phyloP scores from a whole-genome alignment of 2,888 invertebrate species.

The Clistopyga incitator region DNA sequence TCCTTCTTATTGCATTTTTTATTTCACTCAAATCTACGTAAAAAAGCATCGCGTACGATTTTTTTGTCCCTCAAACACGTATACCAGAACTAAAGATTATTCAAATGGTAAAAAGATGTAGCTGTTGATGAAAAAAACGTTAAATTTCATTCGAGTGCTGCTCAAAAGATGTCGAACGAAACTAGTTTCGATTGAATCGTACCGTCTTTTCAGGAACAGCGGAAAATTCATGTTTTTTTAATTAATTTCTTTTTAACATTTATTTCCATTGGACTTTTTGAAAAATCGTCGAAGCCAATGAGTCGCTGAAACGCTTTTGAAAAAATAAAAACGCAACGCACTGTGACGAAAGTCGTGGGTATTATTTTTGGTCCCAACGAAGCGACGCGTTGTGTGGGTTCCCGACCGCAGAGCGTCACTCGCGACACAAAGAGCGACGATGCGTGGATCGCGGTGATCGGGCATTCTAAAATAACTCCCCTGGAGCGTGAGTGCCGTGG shows the following conservation, averaged over 20 bases:
- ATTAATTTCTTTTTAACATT: neutral
- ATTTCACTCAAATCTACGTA: neutral
- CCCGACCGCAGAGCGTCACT: neutral
- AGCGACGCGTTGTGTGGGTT: neutral
- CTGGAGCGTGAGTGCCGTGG: neutral
- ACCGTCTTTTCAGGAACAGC: no score
- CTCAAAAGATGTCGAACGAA: no score
- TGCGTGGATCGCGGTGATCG: neutral
- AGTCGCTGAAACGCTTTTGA: neutral
- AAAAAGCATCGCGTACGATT: no score
- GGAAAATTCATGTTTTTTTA: no score
- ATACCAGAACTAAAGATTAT: no score
- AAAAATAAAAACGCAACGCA: neutral
- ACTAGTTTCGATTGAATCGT: no score
- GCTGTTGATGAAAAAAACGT: no score
- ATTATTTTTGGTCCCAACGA: constrained; percentile 25
- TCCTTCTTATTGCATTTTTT: constrained; percentile 2
- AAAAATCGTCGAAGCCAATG: neutral
- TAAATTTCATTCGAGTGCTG: no score
- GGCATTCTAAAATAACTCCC: constrained; percentile 25
- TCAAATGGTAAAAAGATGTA: no score
- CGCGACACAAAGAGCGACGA: constrained; percentile 24
- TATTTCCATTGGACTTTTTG: neutral
- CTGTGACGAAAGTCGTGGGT: constrained; percentile 10
- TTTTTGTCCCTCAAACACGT: no score